Percentiles rank a stretch among this genome's conserved stretches.
Evolutionary conservation across 1,140 invertebrate genomes (phyloP).

Genomic region (Zaprionus nigranus): DNA sequence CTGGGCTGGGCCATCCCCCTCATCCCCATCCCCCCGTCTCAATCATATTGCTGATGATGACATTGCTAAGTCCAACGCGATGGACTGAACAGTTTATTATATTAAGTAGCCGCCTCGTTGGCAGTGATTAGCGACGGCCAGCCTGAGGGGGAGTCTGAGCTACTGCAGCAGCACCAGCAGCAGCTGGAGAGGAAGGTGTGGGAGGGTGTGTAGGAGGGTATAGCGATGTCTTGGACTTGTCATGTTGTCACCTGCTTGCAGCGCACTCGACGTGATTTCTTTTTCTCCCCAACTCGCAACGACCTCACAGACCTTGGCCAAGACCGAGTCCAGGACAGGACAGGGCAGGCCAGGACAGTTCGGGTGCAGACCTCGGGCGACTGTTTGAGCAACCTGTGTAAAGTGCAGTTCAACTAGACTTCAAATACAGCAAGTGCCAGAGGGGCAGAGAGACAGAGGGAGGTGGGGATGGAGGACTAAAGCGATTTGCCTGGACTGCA

Average conservation of each 20-base stretch:
- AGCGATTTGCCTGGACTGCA: constrained; percentile 79
- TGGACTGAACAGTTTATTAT: constrained; percentile 66
- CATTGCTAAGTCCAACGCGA: constrained; percentile 55
- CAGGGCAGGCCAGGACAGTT: constrained; percentile 23
- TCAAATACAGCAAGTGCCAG: constrained; percentile 21
- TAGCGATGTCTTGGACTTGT: constrained; percentile 59
- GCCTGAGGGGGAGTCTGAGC: neutral
- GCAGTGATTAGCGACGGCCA: constrained; percentile 67
- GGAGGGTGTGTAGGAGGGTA: neutral
- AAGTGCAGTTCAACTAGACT: constrained; percentile 41
- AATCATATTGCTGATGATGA: constrained; percentile 61
- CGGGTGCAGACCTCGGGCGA: constrained; percentile 27
- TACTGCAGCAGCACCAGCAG: constrained; percentile 19
- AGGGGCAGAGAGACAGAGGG: constrained; percentile 3
- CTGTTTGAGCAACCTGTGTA: constrained; percentile 54
- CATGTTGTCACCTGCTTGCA: constrained; percentile 79
- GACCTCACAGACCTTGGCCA: constrained; percentile 11
- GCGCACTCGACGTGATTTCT: constrained; percentile 50
- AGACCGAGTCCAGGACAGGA: neutral
- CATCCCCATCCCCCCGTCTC: constrained; percentile 22
- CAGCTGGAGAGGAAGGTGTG: neutral
- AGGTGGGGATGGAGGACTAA: constrained; percentile 41
- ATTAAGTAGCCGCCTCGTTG: constrained; percentile 74
- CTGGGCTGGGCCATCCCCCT: constrained; percentile 1
- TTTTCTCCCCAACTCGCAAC: constrained; percentile 46